Percentiles rank a stretch among this genome's conserved stretches.
Evolutionary conservation across 1,140 invertebrate genomes (phyloP).

Genomic region (Yoshiicerus persimilis): DNA sequence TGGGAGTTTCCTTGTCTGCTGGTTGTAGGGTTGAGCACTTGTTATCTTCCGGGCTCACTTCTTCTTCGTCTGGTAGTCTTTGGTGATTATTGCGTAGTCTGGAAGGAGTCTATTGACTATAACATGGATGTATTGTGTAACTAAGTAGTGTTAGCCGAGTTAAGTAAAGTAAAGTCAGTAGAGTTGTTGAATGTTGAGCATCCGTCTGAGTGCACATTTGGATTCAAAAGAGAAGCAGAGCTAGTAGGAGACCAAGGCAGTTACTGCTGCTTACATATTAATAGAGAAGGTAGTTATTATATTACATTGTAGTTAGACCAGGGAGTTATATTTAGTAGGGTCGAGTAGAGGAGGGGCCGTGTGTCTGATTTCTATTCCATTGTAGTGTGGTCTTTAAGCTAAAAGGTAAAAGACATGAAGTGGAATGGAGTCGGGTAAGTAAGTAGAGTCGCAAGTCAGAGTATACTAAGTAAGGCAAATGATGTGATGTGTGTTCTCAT

Average conservation of each 20-base stretch:
- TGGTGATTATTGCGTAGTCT: background rate
- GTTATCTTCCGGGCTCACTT: background rate
- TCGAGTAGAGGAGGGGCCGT: background rate
- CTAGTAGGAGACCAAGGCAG: background rate
- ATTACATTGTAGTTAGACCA: background rate
- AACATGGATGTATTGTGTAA: background rate
- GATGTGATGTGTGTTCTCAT: slow-evolving; percentile 3
- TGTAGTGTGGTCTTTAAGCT: background rate
- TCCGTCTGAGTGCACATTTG: too few species aligned
- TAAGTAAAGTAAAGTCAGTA: background rate
- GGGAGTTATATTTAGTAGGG: background rate
- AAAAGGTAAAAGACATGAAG: background rate
- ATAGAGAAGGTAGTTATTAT: background rate
- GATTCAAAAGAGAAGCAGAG: background rate
- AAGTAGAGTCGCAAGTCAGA: background rate
- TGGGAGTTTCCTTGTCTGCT: background rate
- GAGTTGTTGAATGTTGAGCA: too few species aligned
- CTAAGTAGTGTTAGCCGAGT: background rate
- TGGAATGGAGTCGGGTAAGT: background rate
- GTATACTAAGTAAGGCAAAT: background rate
- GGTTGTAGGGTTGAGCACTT: background rate
- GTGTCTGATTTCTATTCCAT: background rate
- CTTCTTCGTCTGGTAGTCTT: background rate
- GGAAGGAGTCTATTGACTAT: background rate
- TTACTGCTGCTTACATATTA: background rate